Evolutionary conservation across 1,140 invertebrate genomes (phyloP), one percentile per base, ranked within the genome.

Genomic region (Diachasmimorpha longicaudata): DNA sequence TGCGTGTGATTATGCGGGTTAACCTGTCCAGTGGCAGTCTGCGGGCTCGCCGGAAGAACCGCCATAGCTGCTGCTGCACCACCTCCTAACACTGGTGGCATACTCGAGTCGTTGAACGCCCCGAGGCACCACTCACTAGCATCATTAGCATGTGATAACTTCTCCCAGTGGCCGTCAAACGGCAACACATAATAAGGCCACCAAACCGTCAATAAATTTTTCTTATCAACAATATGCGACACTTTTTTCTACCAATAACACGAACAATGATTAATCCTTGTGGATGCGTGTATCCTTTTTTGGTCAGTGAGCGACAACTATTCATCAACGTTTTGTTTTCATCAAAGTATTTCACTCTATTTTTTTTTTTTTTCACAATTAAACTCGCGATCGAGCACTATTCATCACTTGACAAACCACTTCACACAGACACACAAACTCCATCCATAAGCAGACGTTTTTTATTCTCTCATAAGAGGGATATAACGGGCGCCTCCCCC

Each of bases 41-140:
- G 86, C 85, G 88, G 87, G 81, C 86, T 88, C 81, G 87, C 87
- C 85, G 88, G 88, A 86, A 89, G 88, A 77, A 88, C 87, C 85
- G 88, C 88, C 88, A 89, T 89, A 82, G 79, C 72, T 75, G 88
- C 83, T 78, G 86, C 86, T 74, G 83, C 87, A 83, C 88, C 86
- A 77, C 85, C 88, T 83, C 88, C 87, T 89, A 89, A 78, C 81
- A 89, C 87, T 81, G 88, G 87, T 85, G 88, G 86, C 88, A 88
- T 89, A 72, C 81, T 84, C 76, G 19, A 39, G 66, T 31, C 42
- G 52, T 63, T 48, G 52, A 68, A 42, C 52, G n/a, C 23, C 36
- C 42, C 55, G 21, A 71, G 23, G 13, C n/a, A 55, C 19, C 52
- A 11, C 10, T 44, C 37, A 71, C 63, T 6, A 74, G 14, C 52